Base-by-base conservation (phyloP, 2,113 vertebrate species). In the Semicossyphus pulcher region DNA sequence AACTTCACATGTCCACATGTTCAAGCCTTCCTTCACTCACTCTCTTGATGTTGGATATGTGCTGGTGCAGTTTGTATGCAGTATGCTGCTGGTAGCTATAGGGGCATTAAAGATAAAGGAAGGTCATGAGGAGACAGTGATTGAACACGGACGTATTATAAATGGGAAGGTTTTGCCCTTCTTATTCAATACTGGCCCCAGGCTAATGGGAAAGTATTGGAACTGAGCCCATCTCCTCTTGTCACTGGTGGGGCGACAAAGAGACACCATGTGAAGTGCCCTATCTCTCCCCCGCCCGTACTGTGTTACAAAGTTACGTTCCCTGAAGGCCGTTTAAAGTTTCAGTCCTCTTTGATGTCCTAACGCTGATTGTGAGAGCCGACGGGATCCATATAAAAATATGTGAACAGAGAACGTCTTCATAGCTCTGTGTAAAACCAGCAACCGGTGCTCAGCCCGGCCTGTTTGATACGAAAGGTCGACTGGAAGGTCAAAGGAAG, bases 191-290 rank as follows among this genome's bases (percentile, higher is more conserved):
- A 48, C 41, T 47, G 21, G 47, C 45, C 57, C 57, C 12, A 12
- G 11, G 39, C 6, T 72, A 67, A 76, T 72, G 66, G 61, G 60
- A 49, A 65, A 56, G 14, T 41, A 9, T 26, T 39, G 64, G 66
- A 47, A 15, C 15, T 0, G 4, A 62, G 63, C 72, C n/a, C 65
- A 58, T 63, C 65, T 69, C 21, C 39, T 36, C 25, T 72, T 28
- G 45, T 36, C 72, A 10, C 23, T 44, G 45, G 44, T 21, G 16
- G 58, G 53, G 39, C n/a, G 77, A 54, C 66, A 77, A 64, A 72
- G 31, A 4, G 18, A 76, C 49, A 41, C 2, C 56, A 20, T 60
- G 52, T 54, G 36, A 56, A 45, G 6, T 5, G 31, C 29, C 64
- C 45, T 2, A 44, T 53, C 58, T 53, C 47, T 10, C 21, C 3